phyloP scores from a whole-genome alignment of 2,113 vertebrate genomes.

The Penelope pileata region DNA sequence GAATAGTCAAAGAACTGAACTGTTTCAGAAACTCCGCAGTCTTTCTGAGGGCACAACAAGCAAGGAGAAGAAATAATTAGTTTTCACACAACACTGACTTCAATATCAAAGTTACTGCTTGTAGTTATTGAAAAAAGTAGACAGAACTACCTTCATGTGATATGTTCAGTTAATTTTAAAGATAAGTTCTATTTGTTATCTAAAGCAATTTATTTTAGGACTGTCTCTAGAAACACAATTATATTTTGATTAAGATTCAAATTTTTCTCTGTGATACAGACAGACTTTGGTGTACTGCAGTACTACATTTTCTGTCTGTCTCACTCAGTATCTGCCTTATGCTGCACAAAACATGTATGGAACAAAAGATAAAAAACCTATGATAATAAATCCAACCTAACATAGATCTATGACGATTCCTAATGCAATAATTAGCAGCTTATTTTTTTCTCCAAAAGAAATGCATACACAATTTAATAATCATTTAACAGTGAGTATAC shows the following conservation, averaged over 20 bases:
- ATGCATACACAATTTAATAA: neutral
- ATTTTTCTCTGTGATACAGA: neutral
- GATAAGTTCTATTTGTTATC: constrained; percentile 63
- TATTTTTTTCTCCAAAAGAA: neutral
- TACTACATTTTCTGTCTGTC: neutral
- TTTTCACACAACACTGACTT: constrained; percentile 74
- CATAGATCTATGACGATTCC: neutral
- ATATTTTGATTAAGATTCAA: constrained; percentile 34
- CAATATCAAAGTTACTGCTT: constrained; percentile 64
- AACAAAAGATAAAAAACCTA: neutral
- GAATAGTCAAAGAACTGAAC: neutral
- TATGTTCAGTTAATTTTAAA: constrained; percentile 69
- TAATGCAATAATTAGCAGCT: neutral
- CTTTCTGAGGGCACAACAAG: constrained; percentile 30
- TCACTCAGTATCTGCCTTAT: neutral
- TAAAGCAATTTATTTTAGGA: constrained; percentile 62
- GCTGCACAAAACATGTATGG: neutral
- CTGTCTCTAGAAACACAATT: constrained; percentile 17
- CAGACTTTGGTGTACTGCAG: neutral
- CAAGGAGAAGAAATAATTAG: constrained; percentile 75
- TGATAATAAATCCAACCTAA: neutral
- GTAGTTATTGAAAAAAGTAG: constrained; percentile 53
- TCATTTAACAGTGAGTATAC: neutral
- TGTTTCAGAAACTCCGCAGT: constrained; percentile 31
- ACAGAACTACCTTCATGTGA: constrained; percentile 35